Conservation (phyloP, 1,140 invertebrate genomes). For the Bombus huntii region DNA sequence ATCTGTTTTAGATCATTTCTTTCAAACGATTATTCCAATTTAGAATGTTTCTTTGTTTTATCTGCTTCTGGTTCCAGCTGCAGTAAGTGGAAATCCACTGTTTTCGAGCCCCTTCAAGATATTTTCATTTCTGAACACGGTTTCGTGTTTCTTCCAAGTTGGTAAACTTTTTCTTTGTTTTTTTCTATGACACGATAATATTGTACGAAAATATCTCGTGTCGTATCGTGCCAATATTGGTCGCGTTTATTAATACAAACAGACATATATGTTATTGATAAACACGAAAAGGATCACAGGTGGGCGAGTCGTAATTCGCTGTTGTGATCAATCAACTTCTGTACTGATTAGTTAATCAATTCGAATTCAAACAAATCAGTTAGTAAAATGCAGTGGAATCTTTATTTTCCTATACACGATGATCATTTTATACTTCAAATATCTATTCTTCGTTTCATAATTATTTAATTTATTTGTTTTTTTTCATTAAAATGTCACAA, state of each 20-base stretch:
- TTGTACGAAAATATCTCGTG: not conserved
- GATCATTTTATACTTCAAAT: not conserved
- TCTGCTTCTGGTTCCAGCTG: not conserved
- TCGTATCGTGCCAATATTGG: not conserved
- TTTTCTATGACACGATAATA: not conserved
- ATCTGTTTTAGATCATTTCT: not conserved
- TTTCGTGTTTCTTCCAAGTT: not conserved
- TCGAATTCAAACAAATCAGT: conserved; percentile 33
- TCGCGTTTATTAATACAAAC: conserved; percentile 34
- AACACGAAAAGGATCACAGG: conserved; percentile 11
- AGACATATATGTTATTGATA: conserved; percentile 38
- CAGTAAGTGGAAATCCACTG: conserved; percentile 47
- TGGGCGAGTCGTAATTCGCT: conserved; percentile 46
- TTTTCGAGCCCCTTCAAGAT: conserved; percentile 37
- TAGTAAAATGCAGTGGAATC: conserved; percentile 25
- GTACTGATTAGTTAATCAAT: conserved; percentile 39
- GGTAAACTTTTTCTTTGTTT: not conserved
- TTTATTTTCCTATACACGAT: not conserved
- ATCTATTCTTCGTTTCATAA: not conserved
- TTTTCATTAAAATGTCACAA: not conserved
- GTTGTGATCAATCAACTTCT: conserved; percentile 13
- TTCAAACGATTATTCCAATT: not conserved
- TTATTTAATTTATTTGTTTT: not conserved
- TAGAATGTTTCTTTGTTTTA: not conserved
- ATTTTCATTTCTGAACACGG: not conserved